phyloP scores from a whole-genome alignment of 2,113 vertebrate genomes.

The Clupea harengus region DNA sequence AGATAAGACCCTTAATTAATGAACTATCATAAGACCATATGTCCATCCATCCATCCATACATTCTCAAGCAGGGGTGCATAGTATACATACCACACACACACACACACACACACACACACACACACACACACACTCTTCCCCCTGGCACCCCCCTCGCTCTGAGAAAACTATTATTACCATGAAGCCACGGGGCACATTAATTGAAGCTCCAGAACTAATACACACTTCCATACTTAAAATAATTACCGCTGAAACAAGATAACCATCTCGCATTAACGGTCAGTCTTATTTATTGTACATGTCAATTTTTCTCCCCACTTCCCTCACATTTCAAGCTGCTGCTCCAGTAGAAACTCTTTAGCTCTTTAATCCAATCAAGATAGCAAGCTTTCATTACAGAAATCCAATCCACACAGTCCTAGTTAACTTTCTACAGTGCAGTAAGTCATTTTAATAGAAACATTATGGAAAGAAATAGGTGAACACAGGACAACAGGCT shows the following conservation, averaged over 20 bases:
- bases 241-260: slow-evolving; percentile 38
- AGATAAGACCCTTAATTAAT: slow-evolving; percentile 42
- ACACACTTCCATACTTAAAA: slow-evolving; percentile 25
- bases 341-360: neutral
- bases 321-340: neutral
- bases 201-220: slow-evolving; percentile 34
- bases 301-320: neutral
- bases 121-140: neutral
- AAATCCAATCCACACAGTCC: neutral
- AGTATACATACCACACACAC: neutral
- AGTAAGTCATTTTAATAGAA: neutral
- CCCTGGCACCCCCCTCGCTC: neutral
- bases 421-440: slow-evolving; percentile 37
- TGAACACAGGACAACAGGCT: too few species aligned
- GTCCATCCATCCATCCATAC: neutral
- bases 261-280: slow-evolving; percentile 34
- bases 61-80: neutral
- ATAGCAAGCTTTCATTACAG: neutral
- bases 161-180: neutral
- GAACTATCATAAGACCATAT: slow-evolving; percentile 51
- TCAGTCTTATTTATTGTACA: slow-evolving; percentile 3
- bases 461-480: neutral
- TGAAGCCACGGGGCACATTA: slow-evolving; percentile 26
- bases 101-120: slow-evolving; percentile 8
- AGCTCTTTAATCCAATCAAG: neutral